Evolutionary conservation across 2,113 vertebrate species (phyloP), one percentile per base, ranked within the genome.

Genomic region (Phyllostomus hastatus): DNA sequence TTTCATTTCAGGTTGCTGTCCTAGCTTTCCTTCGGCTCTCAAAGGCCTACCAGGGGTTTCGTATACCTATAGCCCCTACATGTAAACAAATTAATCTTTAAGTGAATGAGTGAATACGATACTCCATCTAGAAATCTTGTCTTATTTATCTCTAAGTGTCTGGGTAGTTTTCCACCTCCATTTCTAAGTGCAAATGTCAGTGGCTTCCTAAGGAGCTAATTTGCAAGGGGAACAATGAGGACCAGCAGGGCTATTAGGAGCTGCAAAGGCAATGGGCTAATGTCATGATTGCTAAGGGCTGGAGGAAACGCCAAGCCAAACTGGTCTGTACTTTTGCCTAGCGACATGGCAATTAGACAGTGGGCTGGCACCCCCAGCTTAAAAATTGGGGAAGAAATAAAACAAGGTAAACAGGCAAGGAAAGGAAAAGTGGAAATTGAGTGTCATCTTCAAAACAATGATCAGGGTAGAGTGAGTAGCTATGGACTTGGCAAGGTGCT

Each of bases 301-400:
- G 76, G 35, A 85, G 52, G 69, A 70, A 43, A 50, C 46, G 24
- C 24, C 64, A 38, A 31, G 4, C 79, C 67, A 96, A 95, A 94
- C 75, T 1, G 4, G 24, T 17, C 82, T 97, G 43, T 89, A 46
- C 66, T 88, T 93, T 78, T 75, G 84, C 75, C 80, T 64, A 95
- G 38, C 80, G 78, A 69, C 61, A 11, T 78, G 52, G 8, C 43
- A 81, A 66, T 95, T 73, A 82, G 46, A 91, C 48, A n/a, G 10
- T 33, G 57, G 76, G 28, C n/a, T 90, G 59, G 8, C 5, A 11
- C 67, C 52, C 67, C 52, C 19, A 15, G 14, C 72, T 89, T 72
- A 78, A 95, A 96, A 84, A 54, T 17, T 73, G 70, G 17, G 52
- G 46, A 82, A 85, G 46, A 93, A 81, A 85, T 88, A 81, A 92